Conservation (phyloP, 2,113 vertebrate genomes). For the Lepus americanus region DNA sequence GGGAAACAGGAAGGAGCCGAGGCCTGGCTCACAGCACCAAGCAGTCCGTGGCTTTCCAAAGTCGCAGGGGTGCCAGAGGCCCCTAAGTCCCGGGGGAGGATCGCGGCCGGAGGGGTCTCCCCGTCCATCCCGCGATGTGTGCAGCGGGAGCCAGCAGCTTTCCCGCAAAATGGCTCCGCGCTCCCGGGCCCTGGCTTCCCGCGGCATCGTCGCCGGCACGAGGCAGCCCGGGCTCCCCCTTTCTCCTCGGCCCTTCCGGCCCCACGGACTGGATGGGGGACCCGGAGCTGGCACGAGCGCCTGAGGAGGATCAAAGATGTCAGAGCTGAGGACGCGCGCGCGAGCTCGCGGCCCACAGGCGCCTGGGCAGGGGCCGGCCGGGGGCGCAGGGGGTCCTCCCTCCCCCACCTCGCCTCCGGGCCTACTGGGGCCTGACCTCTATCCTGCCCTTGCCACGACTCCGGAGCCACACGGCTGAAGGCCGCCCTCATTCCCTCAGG, state of each 20-base stretch:
- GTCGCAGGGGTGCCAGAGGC: rapidly evolving
- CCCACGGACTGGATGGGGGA: too few species aligned
- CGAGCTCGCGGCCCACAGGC: not conserved
- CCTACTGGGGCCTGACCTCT: not conserved
- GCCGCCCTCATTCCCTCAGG: not conserved
- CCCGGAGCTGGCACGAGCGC: not conserved
- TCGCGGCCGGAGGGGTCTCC: not conserved
- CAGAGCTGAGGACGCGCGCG: not conserved
- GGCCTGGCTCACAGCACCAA: not conserved
- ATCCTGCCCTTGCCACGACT: constrained; percentile 30
- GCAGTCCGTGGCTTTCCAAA: not conserved
- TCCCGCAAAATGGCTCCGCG: not conserved
- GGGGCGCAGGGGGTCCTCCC: rapidly evolving
- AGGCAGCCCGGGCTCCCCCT: not conserved
- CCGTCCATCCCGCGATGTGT: rapidly evolving
- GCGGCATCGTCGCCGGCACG: not conserved
- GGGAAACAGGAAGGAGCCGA: not conserved
- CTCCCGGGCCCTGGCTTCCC: not conserved
- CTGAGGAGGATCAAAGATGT: not conserved
- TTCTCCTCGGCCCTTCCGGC: not conserved
- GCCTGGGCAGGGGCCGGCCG: not conserved
- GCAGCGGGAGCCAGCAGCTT: not conserved
- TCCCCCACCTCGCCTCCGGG: not conserved
- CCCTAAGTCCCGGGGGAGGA: not conserved
- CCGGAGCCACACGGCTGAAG: not conserved